These are phyloP conservation scores for Propithecus deckenii DNA, from an alignment of 2,797 vertebrate genomes.

Conservation along the genomic window DNA sequence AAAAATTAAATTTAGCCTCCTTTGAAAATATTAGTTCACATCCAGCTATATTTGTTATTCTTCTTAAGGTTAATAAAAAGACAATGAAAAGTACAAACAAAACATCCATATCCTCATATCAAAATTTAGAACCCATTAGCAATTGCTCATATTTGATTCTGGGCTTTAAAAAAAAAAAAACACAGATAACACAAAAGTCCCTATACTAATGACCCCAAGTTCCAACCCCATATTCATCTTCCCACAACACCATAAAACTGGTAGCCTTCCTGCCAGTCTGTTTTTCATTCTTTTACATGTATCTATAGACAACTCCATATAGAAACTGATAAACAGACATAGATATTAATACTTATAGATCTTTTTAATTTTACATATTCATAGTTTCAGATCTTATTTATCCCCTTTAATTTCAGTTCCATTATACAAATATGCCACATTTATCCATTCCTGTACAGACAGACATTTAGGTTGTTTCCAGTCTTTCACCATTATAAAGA, in stretches of 20 bases:
- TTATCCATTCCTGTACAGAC: background rate
- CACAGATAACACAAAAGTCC: background rate
- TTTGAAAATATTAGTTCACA: background rate
- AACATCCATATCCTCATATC: background rate
- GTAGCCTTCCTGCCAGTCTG: background rate
- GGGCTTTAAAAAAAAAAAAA: background rate
- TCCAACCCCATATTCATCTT: background rate
- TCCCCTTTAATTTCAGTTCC: slow-evolving; percentile 24
- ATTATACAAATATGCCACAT: background rate
- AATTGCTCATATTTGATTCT: background rate
- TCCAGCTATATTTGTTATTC: background rate
- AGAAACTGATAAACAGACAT: background rate
- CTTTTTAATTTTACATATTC: background rate
- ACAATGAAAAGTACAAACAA: slow-evolving; percentile 41
- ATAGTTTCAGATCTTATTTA: background rate
- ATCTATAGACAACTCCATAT: background rate
- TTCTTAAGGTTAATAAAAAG: slow-evolving; percentile 47
- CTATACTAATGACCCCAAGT: background rate
- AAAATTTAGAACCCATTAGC: slow-evolving; percentile 13
- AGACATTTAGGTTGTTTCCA: background rate
- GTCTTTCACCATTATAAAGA: background rate
- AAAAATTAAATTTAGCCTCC: slow-evolving; percentile 26
- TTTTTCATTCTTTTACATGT: background rate
- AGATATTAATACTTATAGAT: background rate
- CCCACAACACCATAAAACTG: background rate